Conservation (phyloP, 2,888 invertebrate species). For the Dysmachus trigonus region DNA sequence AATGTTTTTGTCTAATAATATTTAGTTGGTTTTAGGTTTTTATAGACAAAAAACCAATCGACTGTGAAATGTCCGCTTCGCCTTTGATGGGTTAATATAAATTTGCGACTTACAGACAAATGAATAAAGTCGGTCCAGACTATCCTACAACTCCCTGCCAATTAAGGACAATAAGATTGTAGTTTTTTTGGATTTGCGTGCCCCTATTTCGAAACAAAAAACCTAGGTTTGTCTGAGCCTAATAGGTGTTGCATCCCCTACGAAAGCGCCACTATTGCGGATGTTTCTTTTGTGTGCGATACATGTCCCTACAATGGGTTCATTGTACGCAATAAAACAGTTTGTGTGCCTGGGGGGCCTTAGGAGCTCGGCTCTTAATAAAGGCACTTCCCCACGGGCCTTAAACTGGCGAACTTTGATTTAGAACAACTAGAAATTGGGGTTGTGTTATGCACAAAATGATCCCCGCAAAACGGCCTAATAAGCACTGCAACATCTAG, state of each 20-base stretch:
- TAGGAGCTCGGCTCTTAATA: not conserved
- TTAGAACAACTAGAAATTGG: conserved; percentile 26
- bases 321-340: not conserved
- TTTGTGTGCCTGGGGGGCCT: not conserved
- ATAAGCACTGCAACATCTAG: conserved; percentile 33
- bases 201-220: not conserved
- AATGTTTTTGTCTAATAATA: no score
- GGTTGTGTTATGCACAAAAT: conserved; percentile 20
- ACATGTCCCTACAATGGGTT: not conserved
- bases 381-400: not conserved
- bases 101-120: no score
- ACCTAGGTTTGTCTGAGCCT: not conserved
- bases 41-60: no score
- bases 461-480: conserved; percentile 21
- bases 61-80: no score
- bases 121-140: not conserved
- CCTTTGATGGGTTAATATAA: no score
- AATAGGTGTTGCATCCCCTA: not conserved
- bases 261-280: not conserved
- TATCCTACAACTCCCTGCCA: not conserved
- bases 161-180: not conserved
- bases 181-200: not conserved
- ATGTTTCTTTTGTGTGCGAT: not conserved
- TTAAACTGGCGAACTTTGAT: conserved; percentile 15
- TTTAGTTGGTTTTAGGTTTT: no score